Conservation (phyloP, 2,113 vertebrate genomes). For the Alligator mississippiensis region DNA sequence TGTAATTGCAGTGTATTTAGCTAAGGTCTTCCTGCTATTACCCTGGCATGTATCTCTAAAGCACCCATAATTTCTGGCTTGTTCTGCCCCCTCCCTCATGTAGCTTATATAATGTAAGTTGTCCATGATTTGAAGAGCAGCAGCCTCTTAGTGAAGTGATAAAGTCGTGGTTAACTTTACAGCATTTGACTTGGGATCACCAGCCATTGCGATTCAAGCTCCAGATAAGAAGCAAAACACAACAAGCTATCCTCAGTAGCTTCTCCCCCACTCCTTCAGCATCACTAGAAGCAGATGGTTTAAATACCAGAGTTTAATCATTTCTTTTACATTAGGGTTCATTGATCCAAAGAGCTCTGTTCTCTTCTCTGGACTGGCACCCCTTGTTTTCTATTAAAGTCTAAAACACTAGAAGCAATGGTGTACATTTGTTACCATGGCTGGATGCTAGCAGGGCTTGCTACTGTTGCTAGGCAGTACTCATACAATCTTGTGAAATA, state of each 20-base stretch:
- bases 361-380: neutral
- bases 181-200: constrained; percentile 1
- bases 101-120: neutral
- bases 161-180: neutral
- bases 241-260: constrained; percentile 4
- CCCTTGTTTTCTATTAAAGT: neutral
- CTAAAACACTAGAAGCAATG: neutral
- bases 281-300: neutral
- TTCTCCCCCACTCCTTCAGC: neutral
- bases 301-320: neutral
- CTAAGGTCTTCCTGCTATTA: neutral
- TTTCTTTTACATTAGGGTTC: neutral
- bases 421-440: neutral
- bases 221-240: constrained; percentile 43
- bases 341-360: neutral
- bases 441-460: too few species aligned
- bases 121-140: neutral
- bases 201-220: constrained; percentile 39
- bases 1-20: accelerated
- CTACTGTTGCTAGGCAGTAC: neutral
- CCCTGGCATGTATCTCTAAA: neutral
- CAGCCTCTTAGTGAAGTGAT: neutral
- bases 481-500: neutral
- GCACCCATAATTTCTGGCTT: neutral
- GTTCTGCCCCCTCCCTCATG: neutral